Evolutionary conservation across 2,797 vertebrate species (phyloP).

Genomic region (Vireo griseus): DNA sequence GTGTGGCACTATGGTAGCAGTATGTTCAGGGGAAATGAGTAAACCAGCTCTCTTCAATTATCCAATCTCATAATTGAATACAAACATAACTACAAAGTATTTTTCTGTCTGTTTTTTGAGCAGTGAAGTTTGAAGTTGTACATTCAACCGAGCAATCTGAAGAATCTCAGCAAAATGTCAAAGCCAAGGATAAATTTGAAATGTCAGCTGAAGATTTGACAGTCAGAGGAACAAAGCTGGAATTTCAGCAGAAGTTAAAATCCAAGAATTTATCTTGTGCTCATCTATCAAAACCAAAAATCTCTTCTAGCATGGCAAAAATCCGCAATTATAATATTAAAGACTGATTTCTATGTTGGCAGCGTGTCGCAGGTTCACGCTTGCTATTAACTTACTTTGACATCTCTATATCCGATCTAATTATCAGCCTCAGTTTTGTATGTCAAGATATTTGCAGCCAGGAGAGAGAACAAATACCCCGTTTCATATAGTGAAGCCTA

Average conservation of each 20-base stretch:
- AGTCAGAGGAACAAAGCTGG: constrained; percentile 64
- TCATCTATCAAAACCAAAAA: constrained; percentile 45
- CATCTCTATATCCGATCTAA: background rate
- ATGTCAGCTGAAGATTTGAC: background rate
- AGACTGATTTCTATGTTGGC: constrained; percentile 71
- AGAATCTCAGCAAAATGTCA: background rate
- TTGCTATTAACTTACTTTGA: background rate
- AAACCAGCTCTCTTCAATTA: background rate
- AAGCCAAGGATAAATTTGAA: background rate
- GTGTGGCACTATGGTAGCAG: background rate
- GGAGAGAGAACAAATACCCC: background rate
- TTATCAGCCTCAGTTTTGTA: background rate
- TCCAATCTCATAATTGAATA: background rate
- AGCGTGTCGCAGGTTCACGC: background rate
- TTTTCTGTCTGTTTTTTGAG: background rate
- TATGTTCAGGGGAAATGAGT: background rate
- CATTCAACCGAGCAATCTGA: background rate
- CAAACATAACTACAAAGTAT: background rate
- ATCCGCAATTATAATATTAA: constrained; percentile 89
- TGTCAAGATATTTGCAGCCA: background rate
- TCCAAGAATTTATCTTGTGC: constrained; percentile 5
- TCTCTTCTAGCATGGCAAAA: constrained; percentile 53
- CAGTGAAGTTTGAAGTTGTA: background rate
- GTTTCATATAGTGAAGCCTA: background rate
- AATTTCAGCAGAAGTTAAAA: constrained; percentile 66